phyloP scores from a whole-genome alignment of 37 sponge, comb jelly and placozoan genomes.

The Crambe crambe region DNA sequence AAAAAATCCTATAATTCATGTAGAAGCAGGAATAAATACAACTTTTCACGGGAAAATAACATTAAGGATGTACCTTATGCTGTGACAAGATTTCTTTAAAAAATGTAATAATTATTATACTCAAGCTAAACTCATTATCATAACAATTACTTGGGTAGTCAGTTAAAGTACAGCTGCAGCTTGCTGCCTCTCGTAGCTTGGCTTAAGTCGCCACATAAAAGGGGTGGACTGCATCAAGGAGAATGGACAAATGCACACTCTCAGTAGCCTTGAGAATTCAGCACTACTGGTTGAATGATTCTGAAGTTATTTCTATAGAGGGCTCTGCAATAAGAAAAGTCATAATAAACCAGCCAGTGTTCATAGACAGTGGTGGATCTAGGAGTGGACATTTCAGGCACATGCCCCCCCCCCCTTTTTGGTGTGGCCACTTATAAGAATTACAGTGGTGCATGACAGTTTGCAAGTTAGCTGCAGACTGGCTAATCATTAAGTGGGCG shows the following conservation, averaged over 20 bases:
- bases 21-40: no score
- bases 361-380: no score
- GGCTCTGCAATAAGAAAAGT: constrained; percentile 6
- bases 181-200: constrained; percentile 1
- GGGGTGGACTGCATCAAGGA: no score
- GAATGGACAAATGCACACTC: background rate
- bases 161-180: constrained; percentile 2
- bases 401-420: no score
- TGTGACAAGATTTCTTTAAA: constrained; percentile 1
- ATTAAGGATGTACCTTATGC: background rate
- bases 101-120: background rate
- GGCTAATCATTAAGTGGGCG: no score
- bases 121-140: background rate
- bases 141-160: background rate
- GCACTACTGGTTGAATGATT: background rate
- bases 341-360: no score
- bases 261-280: constrained; percentile 8
- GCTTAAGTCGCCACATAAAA: background rate
- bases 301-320: constrained; percentile 8
- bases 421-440: no score
- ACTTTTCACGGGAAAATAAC: no score
- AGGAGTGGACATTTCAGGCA: no score
- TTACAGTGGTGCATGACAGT: no score
- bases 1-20: background rate
- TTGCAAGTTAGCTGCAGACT: no score